Evolutionary conservation across 2,797 vertebrate species (phyloP).

Genomic region (Pangasius macronema): DNA sequence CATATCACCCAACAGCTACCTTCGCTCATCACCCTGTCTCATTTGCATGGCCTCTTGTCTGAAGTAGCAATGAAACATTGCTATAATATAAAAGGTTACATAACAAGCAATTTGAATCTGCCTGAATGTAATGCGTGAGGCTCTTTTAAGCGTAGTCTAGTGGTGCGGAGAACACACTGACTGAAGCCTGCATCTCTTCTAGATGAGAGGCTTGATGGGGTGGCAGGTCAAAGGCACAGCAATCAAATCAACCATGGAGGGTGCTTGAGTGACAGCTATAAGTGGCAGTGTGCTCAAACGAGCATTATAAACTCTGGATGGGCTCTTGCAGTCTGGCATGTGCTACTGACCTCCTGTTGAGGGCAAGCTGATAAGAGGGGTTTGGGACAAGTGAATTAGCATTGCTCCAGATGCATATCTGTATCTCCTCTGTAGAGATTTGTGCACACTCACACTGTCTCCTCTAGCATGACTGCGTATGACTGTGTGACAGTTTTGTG

Average conservation of each 20-base stretch:
- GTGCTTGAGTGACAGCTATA: constrained; percentile 59
- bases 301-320: constrained; percentile 55
- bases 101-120: constrained; percentile 57
- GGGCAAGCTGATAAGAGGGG: constrained; percentile 55
- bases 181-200: constrained; percentile 49
- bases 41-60: constrained; percentile 55
- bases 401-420: constrained; percentile 48
- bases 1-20: constrained; percentile 45
- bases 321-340: constrained; percentile 50
- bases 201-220: constrained; percentile 44
- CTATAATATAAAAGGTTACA: constrained; percentile 58
- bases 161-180: constrained; percentile 28
- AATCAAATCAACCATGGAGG: constrained; percentile 60
- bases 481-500: constrained; percentile 37
- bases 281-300: constrained; percentile 49
- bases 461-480: constrained; percentile 37
- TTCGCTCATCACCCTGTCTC: constrained; percentile 40
- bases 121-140: constrained; percentile 38
- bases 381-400: constrained; percentile 58
- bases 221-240: constrained; percentile 56
- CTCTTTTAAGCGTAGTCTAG: constrained; percentile 46
- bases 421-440: constrained; percentile 44
- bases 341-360: constrained; percentile 51
- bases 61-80: constrained; percentile 55
- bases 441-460: constrained; percentile 30